Conservation (phyloP, 64 coral and sea anemone genomes). For the Stichodactyla mertensii region DNA sequence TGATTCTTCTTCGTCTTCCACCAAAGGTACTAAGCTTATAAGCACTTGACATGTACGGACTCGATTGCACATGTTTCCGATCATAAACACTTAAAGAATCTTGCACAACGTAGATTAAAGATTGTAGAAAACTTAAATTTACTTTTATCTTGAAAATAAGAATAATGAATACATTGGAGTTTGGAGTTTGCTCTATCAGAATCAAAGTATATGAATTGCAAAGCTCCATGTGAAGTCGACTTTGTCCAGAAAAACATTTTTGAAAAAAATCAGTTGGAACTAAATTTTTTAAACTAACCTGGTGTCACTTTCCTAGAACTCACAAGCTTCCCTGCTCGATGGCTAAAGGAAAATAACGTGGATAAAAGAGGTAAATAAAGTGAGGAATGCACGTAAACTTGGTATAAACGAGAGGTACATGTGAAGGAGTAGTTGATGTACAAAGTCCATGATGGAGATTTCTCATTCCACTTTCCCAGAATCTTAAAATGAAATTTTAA, state of each 20-base stretch:
- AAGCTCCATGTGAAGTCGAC: not conserved
- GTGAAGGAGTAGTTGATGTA: not conserved
- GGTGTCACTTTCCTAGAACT: slow-evolving; percentile 44
- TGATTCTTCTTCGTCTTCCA: not conserved
- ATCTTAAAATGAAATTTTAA: not conserved
- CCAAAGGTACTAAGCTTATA: not conserved
- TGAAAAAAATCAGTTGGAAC: too few species aligned
- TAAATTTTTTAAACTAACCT: too few species aligned
- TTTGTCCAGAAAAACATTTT: not conserved
- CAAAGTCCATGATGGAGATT: not conserved
- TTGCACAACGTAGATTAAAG: not conserved
- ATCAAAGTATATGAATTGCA: not conserved
- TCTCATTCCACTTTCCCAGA: slow-evolving; percentile 4
- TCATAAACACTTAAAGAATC: not conserved
- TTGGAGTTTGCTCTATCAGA: not conserved
- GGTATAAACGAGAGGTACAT: slow-evolving; percentile 11
- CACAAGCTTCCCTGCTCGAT: slow-evolving; percentile 74
- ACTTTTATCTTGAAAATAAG: not conserved
- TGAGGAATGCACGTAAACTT: not conserved
- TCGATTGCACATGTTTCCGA: slow-evolving; percentile 6
- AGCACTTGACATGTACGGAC: not conserved
- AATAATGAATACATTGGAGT: not conserved
- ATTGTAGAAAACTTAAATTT: not conserved
- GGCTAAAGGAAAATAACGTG: slow-evolving; percentile 78
- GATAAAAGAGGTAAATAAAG: slow-evolving; percentile 68